Percentiles rank a stretch among this genome's conserved stretches.
Conservation (phyloP, 1,140 invertebrate species). For the Neodiprion lecontei region DNA sequence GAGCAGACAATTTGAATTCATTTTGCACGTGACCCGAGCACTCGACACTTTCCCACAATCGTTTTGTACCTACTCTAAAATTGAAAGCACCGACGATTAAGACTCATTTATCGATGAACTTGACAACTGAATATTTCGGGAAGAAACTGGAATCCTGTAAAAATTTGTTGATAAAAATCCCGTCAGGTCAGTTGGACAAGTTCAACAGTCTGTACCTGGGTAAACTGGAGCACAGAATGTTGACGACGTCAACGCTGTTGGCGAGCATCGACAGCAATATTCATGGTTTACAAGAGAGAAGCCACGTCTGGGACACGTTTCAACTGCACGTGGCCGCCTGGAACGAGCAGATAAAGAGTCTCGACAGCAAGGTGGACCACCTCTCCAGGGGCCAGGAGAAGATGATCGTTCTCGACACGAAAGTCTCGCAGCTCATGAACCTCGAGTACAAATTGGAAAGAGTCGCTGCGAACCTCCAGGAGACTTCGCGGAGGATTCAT, state of each 20-base stretch:
- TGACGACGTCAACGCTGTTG: slow-evolving; percentile 36
- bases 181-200: slow-evolving; percentile 40
- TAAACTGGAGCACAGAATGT: slow-evolving; percentile 42
- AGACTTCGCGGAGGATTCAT: slow-evolving; percentile 17
- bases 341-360: slow-evolving; percentile 59
- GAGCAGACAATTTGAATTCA: not conserved
- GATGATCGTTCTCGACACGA: slow-evolving; percentile 42
- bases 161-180: not conserved
- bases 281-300: slow-evolving; percentile 50
- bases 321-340: slow-evolving; percentile 59
- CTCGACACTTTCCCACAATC: slow-evolving; percentile 11
- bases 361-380: slow-evolving; percentile 56
- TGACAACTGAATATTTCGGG: not conserved
- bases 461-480: slow-evolving; percentile 36
- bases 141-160: not conserved
- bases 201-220: slow-evolving; percentile 46
- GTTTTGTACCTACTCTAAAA: not conserved
- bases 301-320: slow-evolving; percentile 60
- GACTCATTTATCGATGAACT: not conserved
- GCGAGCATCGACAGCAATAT: slow-evolving; percentile 46
- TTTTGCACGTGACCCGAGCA: slow-evolving; percentile 3
- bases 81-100: not conserved
- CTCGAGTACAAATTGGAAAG: slow-evolving; percentile 48
- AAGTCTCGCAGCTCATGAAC: slow-evolving; percentile 41
- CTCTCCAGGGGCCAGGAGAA: slow-evolving; percentile 51